Evolutionary conservation across 2,888 invertebrate species (phyloP).

Genomic region (Athalia rosae): DNA sequence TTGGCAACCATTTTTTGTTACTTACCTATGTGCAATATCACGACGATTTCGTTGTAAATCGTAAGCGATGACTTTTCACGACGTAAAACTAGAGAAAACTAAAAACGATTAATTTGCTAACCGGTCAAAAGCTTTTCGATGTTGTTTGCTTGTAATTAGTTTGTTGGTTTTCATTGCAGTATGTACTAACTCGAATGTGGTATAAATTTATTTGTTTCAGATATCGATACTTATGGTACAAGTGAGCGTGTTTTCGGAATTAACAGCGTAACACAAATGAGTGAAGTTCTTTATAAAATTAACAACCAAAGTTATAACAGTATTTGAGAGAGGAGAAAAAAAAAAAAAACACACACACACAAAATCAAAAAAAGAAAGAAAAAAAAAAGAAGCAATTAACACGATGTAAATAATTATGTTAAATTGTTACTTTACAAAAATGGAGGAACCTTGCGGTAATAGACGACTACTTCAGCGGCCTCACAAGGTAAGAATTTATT

Average conservation of each 20-base stretch:
- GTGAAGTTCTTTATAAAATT: slow-evolving; percentile 18
- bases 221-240: background rate
- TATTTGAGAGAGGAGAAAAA: background rate
- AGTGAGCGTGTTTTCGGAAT: slow-evolving; percentile 30
- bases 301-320: background rate
- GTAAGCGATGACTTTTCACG: no score
- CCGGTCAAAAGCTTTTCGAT: no score
- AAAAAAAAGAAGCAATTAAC: slow-evolving; percentile 26
- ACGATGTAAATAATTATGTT: slow-evolving; percentile 25
- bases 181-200: no score
- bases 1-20: no score
- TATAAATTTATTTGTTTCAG: no score
- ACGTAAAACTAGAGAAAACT: no score
- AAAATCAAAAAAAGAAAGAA: background rate
- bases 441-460: slow-evolving; percentile 26
- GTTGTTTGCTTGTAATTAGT: no score
- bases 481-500: slow-evolving; percentile 16
- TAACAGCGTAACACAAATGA: slow-evolving; percentile 25
- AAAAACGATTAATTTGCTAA: no score
- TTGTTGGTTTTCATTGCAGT: no score
- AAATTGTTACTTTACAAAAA: background rate
- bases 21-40: no score
- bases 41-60: background rate
- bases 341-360: no score
- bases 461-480: slow-evolving; percentile 17